Evolutionary conservation across 2,113 vertebrate genomes (phyloP).

Genomic region (Ptilonorhynchus violaceus): DNA sequence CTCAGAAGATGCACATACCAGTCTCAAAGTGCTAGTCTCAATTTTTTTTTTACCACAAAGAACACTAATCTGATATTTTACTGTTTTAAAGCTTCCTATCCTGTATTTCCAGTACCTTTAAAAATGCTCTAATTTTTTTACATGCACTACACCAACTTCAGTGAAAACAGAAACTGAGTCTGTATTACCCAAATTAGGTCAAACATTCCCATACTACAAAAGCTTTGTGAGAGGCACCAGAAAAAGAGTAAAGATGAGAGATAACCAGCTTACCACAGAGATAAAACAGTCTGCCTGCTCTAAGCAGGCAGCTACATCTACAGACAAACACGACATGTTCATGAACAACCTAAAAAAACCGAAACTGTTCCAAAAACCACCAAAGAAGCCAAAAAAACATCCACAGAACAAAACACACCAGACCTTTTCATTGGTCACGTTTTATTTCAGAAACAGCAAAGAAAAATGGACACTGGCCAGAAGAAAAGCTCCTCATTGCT

Average conservation of each 20-base stretch:
- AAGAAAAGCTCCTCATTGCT: neutral
- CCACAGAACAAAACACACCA: neutral
- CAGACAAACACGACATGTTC: neutral
- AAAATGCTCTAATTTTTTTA: neutral
- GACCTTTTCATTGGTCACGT: neutral
- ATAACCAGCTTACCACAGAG: neutral
- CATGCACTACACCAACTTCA: neutral
- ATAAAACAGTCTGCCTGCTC: neutral
- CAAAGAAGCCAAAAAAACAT: neutral
- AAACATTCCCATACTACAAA: neutral
- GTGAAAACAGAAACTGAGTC: neutral
- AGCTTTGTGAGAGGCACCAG: neutral
- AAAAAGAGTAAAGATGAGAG: neutral
- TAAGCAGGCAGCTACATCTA: neutral
- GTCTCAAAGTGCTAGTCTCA: neutral
- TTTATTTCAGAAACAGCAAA: neutral
- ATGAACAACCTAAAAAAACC: neutral
- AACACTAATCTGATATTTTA: neutral
- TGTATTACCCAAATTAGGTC: neutral
- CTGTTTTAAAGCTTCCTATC: neutral
- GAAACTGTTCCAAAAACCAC: neutral
- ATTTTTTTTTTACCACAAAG: neutral
- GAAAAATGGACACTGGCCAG: neutral
- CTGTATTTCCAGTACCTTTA: neutral
- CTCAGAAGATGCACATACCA: neutral